Evolutionary conservation across 2,888 invertebrate species (phyloP).

Genomic region (Onchidella celtica): DNA sequence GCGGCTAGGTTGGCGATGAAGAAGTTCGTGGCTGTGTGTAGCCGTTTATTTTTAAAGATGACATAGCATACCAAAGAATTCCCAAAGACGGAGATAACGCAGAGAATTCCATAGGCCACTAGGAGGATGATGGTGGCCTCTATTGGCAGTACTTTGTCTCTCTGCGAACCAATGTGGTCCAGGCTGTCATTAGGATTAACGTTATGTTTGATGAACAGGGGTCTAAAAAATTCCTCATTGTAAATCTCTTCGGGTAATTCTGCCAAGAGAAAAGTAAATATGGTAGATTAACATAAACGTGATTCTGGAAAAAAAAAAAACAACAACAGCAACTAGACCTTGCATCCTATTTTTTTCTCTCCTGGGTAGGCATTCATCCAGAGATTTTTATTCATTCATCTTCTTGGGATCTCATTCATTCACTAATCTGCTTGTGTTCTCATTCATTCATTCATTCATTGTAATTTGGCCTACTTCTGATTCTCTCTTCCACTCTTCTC

Average conservation of each 20-base stretch:
- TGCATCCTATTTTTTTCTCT: not conserved
- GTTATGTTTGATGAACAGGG: not conserved
- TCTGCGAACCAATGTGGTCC: constrained; percentile 24
- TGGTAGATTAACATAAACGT: no score
- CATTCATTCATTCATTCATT: not conserved
- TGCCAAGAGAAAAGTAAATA: no score
- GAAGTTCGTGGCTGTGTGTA: constrained; percentile 77
- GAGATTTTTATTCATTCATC: not conserved
- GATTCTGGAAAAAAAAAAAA: not conserved
- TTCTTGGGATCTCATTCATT: not conserved
- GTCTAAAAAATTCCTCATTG: not conserved
- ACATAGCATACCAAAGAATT: constrained; percentile 76
- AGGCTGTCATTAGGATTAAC: constrained; percentile 9
- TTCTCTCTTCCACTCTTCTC: no score
- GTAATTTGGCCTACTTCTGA: no score
- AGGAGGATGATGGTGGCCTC: constrained; percentile 53
- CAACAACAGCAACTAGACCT: not conserved
- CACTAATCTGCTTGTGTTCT: not conserved
- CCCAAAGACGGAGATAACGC: constrained; percentile 71
- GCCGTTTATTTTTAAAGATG: constrained; percentile 69
- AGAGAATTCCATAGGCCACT: constrained; percentile 64
- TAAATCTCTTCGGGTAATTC: constrained; percentile 18
- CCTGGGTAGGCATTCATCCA: not conserved
- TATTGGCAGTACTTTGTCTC: constrained; percentile 28
- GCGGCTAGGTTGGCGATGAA: constrained; percentile 76